These are phyloP conservation scores for Erinaceus europaeus DNA, from an alignment of 2,113 vertebrate genomes.

Conservation along the genomic window DNA sequence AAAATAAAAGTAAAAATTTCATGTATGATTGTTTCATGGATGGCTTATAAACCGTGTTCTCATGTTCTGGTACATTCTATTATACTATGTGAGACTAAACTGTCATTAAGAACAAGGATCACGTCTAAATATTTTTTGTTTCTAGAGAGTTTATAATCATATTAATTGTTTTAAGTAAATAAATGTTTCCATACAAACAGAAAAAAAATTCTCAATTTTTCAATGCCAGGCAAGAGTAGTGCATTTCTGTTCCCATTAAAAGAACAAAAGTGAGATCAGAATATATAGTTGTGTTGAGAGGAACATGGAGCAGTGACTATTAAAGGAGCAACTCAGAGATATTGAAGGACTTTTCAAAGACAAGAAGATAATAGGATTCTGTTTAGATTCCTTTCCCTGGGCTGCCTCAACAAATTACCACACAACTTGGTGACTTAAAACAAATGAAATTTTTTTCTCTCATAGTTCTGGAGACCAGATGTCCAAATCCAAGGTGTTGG, in stretches of 20 bases:
- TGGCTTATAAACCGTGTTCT: not conserved
- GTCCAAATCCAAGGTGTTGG: conserved; percentile 66
- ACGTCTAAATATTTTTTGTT: not conserved
- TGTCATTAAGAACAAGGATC: not conserved
- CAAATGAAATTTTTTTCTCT: conserved; percentile 47
- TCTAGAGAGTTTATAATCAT: not conserved
- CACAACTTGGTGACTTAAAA: conserved; percentile 61
- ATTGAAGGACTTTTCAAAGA: conserved; percentile 62
- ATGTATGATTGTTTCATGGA: too few species aligned
- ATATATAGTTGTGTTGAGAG: not conserved
- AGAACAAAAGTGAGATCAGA: not conserved
- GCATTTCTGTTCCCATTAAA: not conserved
- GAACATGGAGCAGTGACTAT: not conserved
- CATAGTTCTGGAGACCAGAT: conserved; percentile 57
- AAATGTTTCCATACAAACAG: not conserved
- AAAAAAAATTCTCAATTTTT: not conserved
- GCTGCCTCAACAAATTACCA: conserved; percentile 64
- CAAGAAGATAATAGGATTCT: conserved; percentile 51
- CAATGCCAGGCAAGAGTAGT: not conserved
- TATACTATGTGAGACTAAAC: not conserved
- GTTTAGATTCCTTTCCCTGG: conserved; percentile 64
- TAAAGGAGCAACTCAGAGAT: not conserved
- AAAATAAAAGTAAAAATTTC: too few species aligned
- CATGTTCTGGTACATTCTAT: not conserved
- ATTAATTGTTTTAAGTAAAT: not conserved